Evolutionary conservation across 2,797 vertebrate species (phyloP).

Genomic region (Halcyon leucocephala): DNA sequence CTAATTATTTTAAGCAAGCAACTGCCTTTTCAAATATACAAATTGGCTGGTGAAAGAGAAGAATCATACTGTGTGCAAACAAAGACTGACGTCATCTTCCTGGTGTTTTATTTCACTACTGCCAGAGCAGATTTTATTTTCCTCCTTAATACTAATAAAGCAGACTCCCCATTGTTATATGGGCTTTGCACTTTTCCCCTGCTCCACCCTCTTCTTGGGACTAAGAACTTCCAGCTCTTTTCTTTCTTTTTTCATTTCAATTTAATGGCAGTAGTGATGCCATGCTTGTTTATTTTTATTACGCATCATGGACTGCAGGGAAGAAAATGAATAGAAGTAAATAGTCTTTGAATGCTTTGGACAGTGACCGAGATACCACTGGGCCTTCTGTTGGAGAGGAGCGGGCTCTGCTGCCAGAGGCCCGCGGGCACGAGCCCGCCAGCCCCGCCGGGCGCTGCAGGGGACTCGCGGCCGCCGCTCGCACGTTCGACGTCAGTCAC

Average conservation of each 20-base stretch:
- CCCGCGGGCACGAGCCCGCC: neutral
- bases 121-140: conserved; percentile 61
- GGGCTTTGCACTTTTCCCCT: conserved; percentile 41
- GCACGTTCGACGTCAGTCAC: rapidly evolving
- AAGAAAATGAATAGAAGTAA: neutral
- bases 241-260: neutral
- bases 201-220: conserved; percentile 44
- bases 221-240: neutral
- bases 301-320: neutral
- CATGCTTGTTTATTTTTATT: neutral
- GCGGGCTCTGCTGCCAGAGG: neutral
- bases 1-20: conserved; percentile 65
- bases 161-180: conserved; percentile 39
- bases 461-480: neutral
- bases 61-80: conserved; percentile 70
- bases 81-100: conserved; percentile 67
- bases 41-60: conserved; percentile 65
- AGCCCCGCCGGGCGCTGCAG: rapidly evolving
- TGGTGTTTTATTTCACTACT: conserved; percentile 56
- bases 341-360: neutral
- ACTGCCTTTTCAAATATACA: conserved; percentile 57
- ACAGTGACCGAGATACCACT: neutral
- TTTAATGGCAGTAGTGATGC: conserved; percentile 4
- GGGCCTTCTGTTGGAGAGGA: neutral
- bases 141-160: conserved; percentile 59